Evolutionary conservation across 2,888 invertebrate genomes (phyloP).

Genomic region (Eulithis testata): DNA sequence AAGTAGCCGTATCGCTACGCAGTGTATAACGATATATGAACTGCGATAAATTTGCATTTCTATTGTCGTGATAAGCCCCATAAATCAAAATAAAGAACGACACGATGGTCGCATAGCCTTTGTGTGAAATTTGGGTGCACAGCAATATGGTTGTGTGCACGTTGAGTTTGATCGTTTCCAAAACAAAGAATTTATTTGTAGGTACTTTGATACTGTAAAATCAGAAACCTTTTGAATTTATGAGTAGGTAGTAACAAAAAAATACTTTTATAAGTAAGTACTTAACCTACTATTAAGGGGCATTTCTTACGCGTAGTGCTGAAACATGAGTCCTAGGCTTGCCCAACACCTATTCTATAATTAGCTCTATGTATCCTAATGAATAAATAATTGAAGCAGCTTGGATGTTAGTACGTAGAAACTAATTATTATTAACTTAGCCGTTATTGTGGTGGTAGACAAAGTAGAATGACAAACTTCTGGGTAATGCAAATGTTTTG

Average conservation of each 20-base stretch:
- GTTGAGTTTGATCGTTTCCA: background rate
- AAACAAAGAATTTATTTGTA: too few relatives aligned
- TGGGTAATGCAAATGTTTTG: background rate
- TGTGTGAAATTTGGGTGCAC: conserved; percentile 26
- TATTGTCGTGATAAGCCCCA: conserved; percentile 32
- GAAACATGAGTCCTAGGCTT: too few relatives aligned
- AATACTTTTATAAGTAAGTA: too few relatives aligned
- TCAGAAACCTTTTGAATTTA: too few relatives aligned
- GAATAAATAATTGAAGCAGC: conserved; percentile 2
- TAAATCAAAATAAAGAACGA: conserved; percentile 38
- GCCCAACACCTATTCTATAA: too few relatives aligned
- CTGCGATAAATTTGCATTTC: conserved; percentile 40
- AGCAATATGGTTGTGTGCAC: conserved; percentile 2
- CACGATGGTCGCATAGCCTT: conserved; percentile 22
- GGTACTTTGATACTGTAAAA: too few relatives aligned
- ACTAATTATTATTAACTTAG: conserved; percentile 9
- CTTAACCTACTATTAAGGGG: too few relatives aligned
- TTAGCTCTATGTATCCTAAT: background rate
- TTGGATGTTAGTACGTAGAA: background rate
- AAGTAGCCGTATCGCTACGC: too few relatives aligned
- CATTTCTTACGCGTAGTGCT: too few relatives aligned
- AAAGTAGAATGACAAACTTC: background rate
- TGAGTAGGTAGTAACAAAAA: too few relatives aligned
- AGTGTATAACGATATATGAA: conserved; percentile 3
- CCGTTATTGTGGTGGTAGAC: background rate